Evolutionary conservation across 30 jellyfish, hydroid and myxozoan species (phyloP).

Genomic region (Pelagia noctiluca): DNA sequence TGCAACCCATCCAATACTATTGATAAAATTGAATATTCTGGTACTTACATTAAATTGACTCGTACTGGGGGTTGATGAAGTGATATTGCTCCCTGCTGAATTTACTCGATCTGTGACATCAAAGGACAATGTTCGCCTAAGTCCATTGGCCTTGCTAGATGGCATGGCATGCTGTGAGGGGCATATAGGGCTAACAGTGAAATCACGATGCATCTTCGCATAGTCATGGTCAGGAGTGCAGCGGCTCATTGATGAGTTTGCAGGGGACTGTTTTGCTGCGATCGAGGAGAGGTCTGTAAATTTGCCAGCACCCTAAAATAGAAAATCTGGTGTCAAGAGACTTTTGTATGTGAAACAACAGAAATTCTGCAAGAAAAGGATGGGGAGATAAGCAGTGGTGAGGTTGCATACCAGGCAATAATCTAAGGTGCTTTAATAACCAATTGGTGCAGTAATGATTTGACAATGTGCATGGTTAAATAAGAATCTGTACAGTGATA

Average conservation of each 20-base stretch:
- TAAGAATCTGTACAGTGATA: too few relatives aligned
- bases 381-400: too few relatives aligned
- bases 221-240: slow-evolving; percentile 88
- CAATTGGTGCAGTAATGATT: too few relatives aligned
- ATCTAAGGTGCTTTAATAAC: too few relatives aligned
- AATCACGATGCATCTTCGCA: slow-evolving; percentile 49
- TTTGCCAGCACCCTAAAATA: slow-evolving; percentile 61
- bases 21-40: too few relatives aligned
- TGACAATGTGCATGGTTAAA: too few relatives aligned
- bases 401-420: too few relatives aligned
- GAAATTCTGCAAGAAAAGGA: too few relatives aligned
- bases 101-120: slow-evolving; percentile 65
- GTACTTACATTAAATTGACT: neutral
- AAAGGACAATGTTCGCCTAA: slow-evolving; percentile 73
- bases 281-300: slow-evolving; percentile 66
- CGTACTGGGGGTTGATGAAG: neutral
- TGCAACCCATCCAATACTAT: too few relatives aligned
- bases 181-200: neutral
- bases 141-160: slow-evolving; percentile 21
- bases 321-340: too few relatives aligned
- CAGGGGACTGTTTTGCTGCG: slow-evolving; percentile 1
- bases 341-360: too few relatives aligned
- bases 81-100: neutral
- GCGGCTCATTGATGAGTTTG: neutral
- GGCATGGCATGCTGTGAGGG: neutral